Percentiles rank a stretch among this genome's conserved stretches.
Conservation (phyloP, 2,888 invertebrate genomes). For the Lithophane leautieri region DNA sequence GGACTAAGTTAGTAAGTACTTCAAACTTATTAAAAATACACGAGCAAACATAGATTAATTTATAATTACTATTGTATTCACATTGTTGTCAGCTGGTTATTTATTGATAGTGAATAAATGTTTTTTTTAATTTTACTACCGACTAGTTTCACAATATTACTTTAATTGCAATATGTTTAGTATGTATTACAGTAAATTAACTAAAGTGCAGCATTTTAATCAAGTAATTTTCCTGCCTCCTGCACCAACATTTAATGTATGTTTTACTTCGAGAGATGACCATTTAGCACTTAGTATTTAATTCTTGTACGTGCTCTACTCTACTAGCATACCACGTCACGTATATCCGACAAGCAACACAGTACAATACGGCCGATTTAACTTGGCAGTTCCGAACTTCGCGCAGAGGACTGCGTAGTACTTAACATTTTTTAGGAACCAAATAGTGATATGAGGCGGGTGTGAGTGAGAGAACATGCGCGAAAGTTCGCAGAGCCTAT, state of each 20-base stretch:
- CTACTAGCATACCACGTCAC: background rate
- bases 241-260: background rate
- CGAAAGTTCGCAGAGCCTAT: no score
- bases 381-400: no score
- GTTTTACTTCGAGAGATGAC: constrained; percentile 18
- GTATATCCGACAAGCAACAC: background rate
- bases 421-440: no score
- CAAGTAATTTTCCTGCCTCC: constrained; percentile 17
- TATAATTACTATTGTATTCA: constrained; percentile 26
- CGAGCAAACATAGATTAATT: constrained; percentile 7
- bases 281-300: background rate
- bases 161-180: background rate
- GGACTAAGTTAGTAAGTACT: no score
- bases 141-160: background rate
- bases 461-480: no score
- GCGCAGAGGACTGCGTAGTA: no score
- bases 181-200: background rate
- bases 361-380: no score
- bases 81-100: constrained; percentile 8
- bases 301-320: background rate
- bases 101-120: background rate
- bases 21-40: background rate
- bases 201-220: background rate
- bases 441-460: no score
- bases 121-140: background rate